phyloP scores from a whole-genome alignment of 2,797 vertebrate genomes.

The Yasuhikotakia modesta region DNA sequence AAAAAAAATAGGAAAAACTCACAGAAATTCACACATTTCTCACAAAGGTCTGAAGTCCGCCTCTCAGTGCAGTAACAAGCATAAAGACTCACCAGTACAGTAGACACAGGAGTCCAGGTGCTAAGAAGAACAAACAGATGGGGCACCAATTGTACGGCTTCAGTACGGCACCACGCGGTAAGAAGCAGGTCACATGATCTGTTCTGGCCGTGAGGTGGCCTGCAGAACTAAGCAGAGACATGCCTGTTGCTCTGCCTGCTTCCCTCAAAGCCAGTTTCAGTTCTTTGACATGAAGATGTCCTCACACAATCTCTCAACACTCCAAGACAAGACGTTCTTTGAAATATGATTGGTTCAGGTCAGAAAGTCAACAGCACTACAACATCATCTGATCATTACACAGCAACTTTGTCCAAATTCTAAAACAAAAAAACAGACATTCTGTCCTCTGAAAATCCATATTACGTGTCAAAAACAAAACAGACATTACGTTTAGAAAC shows the following conservation, averaged over 20 bases:
- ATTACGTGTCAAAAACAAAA: not conserved
- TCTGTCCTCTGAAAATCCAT: not conserved
- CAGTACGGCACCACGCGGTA: conserved; percentile 26
- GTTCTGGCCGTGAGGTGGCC: conserved; percentile 26
- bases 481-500: not conserved
- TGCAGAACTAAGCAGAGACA: conserved; percentile 50
- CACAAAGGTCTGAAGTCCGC: not conserved
- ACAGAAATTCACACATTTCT: not conserved
- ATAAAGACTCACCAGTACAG: conserved; percentile 33
- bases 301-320: conserved; percentile 6
- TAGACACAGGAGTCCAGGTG: conserved; percentile 29
- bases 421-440: not conserved
- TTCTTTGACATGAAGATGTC: conserved; percentile 3
- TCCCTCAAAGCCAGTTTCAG: not conserved
- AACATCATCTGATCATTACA: not conserved
- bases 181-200: conserved; percentile 57
- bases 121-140: conserved; percentile 47
- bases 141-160: conserved; percentile 41
- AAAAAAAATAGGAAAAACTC: not conserved
- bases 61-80: not conserved
- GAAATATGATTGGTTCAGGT: conserved; percentile 1
- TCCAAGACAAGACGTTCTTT: not conserved
- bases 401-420: not conserved
- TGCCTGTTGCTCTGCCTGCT: conserved; percentile 53
- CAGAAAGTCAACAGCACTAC: not conserved